A percentile compares a stretch with the other conserved stretches of the same genome.
Conservation (phyloP, 1,140 invertebrate genomes). For the Tetramorium parvispinum region DNA sequence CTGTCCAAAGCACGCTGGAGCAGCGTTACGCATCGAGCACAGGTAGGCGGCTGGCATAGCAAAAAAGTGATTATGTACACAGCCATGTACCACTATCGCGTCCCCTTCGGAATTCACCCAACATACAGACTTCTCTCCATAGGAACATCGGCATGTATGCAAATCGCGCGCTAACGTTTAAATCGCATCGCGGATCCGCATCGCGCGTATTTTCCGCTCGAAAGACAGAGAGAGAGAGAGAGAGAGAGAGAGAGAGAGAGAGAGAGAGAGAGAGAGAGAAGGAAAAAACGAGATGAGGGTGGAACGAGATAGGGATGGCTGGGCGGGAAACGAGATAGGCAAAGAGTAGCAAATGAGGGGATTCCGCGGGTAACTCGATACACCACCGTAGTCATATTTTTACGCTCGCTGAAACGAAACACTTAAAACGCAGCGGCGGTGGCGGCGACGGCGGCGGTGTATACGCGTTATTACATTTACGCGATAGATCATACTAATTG, state of each 20-base stretch:
- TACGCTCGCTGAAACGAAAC: constrained; percentile 73
- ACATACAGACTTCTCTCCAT: constrained; percentile 12
- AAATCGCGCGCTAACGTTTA: constrained; percentile 53
- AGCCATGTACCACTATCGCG: constrained; percentile 22
- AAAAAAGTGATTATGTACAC: constrained; percentile 54
- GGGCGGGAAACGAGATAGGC: constrained; percentile 37
- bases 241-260: too few relatives aligned
- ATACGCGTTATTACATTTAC: constrained; percentile 81
- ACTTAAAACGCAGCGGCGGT: constrained; percentile 77
- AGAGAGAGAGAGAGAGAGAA: too few relatives aligned
- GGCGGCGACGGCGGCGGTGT: constrained; percentile 69
- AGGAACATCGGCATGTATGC: constrained; percentile 40
- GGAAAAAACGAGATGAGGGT: neutral
- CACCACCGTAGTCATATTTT: constrained; percentile 62
- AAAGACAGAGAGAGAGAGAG: neutral
- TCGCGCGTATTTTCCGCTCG: neutral
- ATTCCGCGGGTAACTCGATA: constrained; percentile 62
- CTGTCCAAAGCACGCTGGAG: constrained; percentile 36
- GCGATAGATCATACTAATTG: constrained; percentile 84
- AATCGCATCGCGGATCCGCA: constrained; percentile 33
- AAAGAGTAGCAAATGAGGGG: constrained; percentile 47
- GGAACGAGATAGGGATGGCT: neutral
- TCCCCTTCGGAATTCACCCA: constrained; percentile 49
- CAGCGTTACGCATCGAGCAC: constrained; percentile 26
- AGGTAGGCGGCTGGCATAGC: constrained; percentile 25